Evolutionary conservation across 2,113 vertebrate species (phyloP).

Genomic region (Pluvialis apricaria): DNA sequence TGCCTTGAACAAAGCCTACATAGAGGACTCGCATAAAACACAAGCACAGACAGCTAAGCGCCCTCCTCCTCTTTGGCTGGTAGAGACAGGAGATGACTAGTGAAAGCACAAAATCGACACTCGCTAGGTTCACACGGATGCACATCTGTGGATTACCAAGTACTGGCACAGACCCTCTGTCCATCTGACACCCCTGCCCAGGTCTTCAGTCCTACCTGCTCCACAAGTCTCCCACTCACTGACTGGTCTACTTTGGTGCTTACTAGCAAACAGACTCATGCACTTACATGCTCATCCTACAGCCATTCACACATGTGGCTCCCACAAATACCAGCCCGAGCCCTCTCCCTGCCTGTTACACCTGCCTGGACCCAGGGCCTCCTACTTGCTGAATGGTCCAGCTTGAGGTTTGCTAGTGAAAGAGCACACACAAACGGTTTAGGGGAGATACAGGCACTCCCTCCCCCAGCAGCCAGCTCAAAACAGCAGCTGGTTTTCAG

Average conservation of each 20-base stretch:
- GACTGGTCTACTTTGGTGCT: not conserved
- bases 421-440: no score
- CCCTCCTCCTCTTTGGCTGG: not conserved
- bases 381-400: not conserved
- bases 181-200: not conserved
- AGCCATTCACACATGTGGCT: not conserved
- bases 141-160: not conserved
- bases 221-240: not conserved
- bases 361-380: not conserved
- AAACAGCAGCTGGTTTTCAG: not conserved
- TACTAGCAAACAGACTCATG: not conserved
- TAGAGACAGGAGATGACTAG: not conserved
- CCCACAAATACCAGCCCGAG: rapidly evolving
- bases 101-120: rapidly evolving
- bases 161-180: not conserved
- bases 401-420: not conserved
- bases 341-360: not conserved
- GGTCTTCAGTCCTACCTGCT: not conserved
- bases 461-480: not conserved
- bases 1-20: not conserved
- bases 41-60: not conserved
- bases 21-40: not conserved
- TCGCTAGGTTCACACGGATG: not conserved
- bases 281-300: not conserved
- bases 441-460: not conserved